These are phyloP conservation scores for Galeopsomyia nigrocyanea DNA, from an alignment of 2,888 invertebrate species.

Conservation along the genomic window DNA sequence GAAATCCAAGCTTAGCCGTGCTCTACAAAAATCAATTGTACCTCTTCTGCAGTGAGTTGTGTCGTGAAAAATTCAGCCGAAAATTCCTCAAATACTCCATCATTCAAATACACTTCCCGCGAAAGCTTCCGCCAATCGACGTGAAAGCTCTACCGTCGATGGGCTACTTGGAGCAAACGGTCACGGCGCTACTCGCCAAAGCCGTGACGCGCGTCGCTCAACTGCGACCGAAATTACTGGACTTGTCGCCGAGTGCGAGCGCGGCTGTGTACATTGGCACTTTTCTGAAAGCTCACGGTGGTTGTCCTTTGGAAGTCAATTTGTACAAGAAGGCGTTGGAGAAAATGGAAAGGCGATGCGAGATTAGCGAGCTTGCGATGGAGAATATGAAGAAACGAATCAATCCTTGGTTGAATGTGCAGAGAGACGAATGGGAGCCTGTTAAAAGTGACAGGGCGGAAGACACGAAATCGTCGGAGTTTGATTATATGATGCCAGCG, in stretches of 20 bases:
- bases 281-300: slow-evolving; percentile 72
- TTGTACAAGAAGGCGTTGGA: slow-evolving; percentile 67
- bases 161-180: slow-evolving; percentile 75
- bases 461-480: neutral
- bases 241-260: slow-evolving; percentile 70
- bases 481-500: neutral
- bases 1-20: slow-evolving; percentile 69
- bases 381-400: slow-evolving; percentile 70
- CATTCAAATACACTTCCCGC: slow-evolving; percentile 65
- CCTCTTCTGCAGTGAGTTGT: slow-evolving; percentile 72
- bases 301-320: slow-evolving; percentile 52
- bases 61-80: slow-evolving; percentile 71
- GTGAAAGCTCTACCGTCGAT: slow-evolving; percentile 72
- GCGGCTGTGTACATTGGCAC: slow-evolving; percentile 73
- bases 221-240: slow-evolving; percentile 75
- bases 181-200: slow-evolving; percentile 71
- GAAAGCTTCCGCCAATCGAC: slow-evolving; percentile 67
- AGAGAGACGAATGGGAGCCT: neutral
- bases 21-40: slow-evolving; percentile 71
- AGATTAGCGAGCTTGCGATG: slow-evolving; percentile 67
- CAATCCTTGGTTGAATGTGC: slow-evolving; percentile 70
- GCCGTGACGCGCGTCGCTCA: slow-evolving; percentile 72
- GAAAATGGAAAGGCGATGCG: slow-evolving; percentile 67
- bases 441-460: no score
- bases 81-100: slow-evolving; percentile 71